A percentile compares a stretch with the other conserved stretches of the same genome.
These are phyloP conservation scores for Tachypleus tridentatus DNA, from an alignment of 1,140 invertebrate genomes.

Conservation along the genomic window DNA sequence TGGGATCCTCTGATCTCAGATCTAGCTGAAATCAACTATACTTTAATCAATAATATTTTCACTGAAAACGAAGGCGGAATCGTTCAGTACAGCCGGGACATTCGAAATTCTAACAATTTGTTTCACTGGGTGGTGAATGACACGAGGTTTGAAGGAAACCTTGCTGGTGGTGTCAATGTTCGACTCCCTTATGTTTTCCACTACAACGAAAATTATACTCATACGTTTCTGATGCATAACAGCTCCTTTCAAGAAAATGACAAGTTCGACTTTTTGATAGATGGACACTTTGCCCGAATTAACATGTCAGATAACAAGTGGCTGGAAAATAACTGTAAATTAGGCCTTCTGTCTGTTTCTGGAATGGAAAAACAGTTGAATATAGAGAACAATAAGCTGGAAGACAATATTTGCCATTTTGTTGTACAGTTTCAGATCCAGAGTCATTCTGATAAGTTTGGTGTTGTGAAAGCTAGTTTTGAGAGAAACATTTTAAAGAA, in stretches of 20 bases:
- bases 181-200: constrained; percentile 85
- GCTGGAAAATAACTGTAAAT: constrained; percentile 66
- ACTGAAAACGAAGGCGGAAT: constrained; percentile 70
- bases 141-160: constrained; percentile 64
- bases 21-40: constrained; percentile 52
- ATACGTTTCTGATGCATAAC: constrained; percentile 71
- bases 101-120: constrained; percentile 71
- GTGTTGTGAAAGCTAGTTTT: constrained; percentile 23
- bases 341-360: constrained; percentile 64
- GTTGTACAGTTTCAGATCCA: constrained; percentile 79
- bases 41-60: constrained; percentile 62
- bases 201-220: constrained; percentile 87
- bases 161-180: constrained; percentile 67
- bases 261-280: constrained; percentile 72
- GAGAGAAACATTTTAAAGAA: constrained; percentile 20
- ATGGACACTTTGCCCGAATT: constrained; percentile 75
- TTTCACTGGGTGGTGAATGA: constrained; percentile 87
- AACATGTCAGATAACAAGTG: constrained; percentile 72
- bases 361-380: constrained; percentile 96
- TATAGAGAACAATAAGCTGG: constrained; percentile 57
- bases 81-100: constrained; percentile 73
- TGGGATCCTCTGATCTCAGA: constrained; percentile 45
- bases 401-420: constrained; percentile 66
- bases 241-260: constrained; percentile 73
- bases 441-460: constrained; percentile 87